Conservation (phyloP, 2,888 invertebrate genomes). For the Horisme vitalbata region DNA sequence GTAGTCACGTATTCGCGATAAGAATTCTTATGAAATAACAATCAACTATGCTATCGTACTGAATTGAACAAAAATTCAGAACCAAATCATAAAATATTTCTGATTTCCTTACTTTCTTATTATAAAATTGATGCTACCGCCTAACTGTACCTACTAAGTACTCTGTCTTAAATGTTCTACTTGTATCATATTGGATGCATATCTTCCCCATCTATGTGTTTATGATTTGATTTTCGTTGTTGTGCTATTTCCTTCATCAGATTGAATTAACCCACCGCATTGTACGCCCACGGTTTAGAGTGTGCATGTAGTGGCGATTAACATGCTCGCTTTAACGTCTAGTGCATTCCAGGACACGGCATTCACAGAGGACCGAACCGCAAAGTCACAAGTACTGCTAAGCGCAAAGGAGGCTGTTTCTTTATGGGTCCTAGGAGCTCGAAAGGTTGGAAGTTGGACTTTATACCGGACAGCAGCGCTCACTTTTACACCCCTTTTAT, state of each 20-base stretch:
- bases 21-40: conserved; percentile 2
- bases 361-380: conserved; percentile 85
- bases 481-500: conserved; percentile 49
- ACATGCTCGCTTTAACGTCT: conserved; percentile 75
- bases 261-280: conserved; percentile 44
- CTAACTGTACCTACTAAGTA: too few relatives aligned
- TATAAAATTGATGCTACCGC: too few relatives aligned
- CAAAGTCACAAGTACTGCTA: conserved; percentile 91
- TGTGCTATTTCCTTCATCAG: conserved; percentile 18
- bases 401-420: conserved; percentile 97
- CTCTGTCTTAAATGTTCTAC: too few relatives aligned
- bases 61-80: not conserved
- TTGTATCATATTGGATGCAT: too few relatives aligned
- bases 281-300: conserved; percentile 49
- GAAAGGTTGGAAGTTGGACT: conserved; percentile 93
- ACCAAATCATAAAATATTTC: too few relatives aligned
- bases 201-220: not conserved
- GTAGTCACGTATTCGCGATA: conserved; percentile 4
- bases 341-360: conserved; percentile 87
- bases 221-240: conserved; percentile 25
- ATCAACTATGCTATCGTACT: not conserved
- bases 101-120: too few relatives aligned
- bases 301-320: conserved; percentile 77
- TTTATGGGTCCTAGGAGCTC: conserved; percentile 96
- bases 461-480: conserved; percentile 55